Base-by-base conservation (phyloP, 1,140 invertebrate genomes). In the Melitaea cinxia region DNA sequence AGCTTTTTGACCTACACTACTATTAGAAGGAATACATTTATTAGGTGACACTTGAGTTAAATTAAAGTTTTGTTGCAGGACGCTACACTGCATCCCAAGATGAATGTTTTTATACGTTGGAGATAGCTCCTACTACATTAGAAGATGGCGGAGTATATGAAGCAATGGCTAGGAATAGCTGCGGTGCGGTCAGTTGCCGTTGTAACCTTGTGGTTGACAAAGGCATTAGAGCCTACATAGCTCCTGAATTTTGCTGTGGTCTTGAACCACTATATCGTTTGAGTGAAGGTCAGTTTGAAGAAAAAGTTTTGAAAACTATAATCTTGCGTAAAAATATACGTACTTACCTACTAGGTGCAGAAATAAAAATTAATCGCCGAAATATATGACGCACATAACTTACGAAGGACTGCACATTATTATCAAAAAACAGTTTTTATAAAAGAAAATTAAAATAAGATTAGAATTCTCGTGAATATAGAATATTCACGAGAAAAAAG, bases 101-200 rank as follows among this genome's bases (percentile, higher is more conserved):
- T 55, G 96, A 96, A 10, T 92, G 94, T 66, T 97, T 97, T 83
- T 93, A 95, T 78, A 97, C 96, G 0, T 83, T 99, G 47, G 98
- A 99, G 89, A 95, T 99, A 30, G 93, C 92, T 6, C 94, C 94
- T 47, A 94, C 96, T 3, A 91, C 86, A 1, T 81, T 96, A 0
- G 94, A 96, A 28, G 97, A 99, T 83, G 94, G 95, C 7, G 98
- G 97, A 15, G 92, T 92, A 37, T 99, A 98, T 83, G 95, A 94
- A 33, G 96, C 94, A 10, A 93, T 93, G 57, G 97, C 97, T 1
- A 93, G 93, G 49, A 99, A 98, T 83, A 89, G 92, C n/a, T 93
- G 95, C 53, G 98, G 97, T 5, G 95, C 95, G 0, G 94, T 97
- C 7, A 95, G 95, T 50, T 98, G 97, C 56, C 93, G 93, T 24